Base-by-base conservation (phyloP, 1,140 invertebrate genomes). In the Drosophila obscura region DNA sequence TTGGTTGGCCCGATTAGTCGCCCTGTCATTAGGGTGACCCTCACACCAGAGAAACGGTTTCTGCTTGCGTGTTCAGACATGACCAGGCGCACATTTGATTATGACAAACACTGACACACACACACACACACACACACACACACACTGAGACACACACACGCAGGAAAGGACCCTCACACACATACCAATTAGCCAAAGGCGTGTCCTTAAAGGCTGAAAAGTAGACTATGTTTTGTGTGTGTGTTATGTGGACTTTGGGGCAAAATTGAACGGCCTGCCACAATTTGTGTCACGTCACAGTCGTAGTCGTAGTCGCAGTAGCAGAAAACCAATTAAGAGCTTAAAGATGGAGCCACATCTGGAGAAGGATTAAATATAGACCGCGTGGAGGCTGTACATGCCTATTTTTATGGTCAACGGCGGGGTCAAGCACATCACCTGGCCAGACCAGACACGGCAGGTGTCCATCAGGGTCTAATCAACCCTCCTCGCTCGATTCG, bases 31-130 rank as follows among this genome's bases (percentile, higher is more conserved):
- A 79, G 69, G 57, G 59, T 61, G 28, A 1, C 41, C 26, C 26
- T 4, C 35, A 72, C 53, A 43, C 22, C 63, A 31, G 16, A 26
- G 26, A 62, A 73, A 63, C 19, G 51, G 67, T 56, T 57, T 62
- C 56, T 73, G 65, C 73, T 85, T 85, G 81, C 81, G 81, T 85
- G 81, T 78, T 87, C 66, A 85, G 65, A 74, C 76, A 77, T 79
- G 76, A 56, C 59, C 62, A 46, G 72, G 55, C 75, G 35, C 35
- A 63, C 77, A 87, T 81, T 85, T 85, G 74, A 85, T 87, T 85
- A 85, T 85, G 81, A 87, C 81, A 85, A 71, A 87, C 69, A 60
- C 45, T 62, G 11, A 64, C 35, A 43, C 5, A 58, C 16, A 50
- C 48, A 62, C 46, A 43, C 56, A 44, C 39, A 49, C 41, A 44